phyloP scores from a whole-genome alignment of 2,888 invertebrate genomes.

The Meiosimyza decipiens region DNA sequence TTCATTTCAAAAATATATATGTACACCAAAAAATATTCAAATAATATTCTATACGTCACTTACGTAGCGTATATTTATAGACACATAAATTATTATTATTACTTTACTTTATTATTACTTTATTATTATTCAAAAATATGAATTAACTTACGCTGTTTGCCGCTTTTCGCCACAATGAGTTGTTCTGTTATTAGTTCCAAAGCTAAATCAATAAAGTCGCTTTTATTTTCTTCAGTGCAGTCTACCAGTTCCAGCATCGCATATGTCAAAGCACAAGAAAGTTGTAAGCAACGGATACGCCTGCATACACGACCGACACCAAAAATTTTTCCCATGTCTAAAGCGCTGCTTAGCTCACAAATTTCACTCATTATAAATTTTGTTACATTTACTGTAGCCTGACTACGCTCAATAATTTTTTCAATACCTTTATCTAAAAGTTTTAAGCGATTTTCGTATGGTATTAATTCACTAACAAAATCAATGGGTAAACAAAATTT shows the following conservation, averaged over 20 bases:
- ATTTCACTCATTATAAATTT: conserved; percentile 55
- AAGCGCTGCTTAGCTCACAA: conserved; percentile 53
- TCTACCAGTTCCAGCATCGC: conserved; percentile 55
- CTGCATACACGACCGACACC: conserved; percentile 56
- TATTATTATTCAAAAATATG: background rate
- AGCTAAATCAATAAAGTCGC: conserved; percentile 58
- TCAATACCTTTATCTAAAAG: conserved; percentile 56
- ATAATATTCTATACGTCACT: background rate
- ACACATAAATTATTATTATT: background rate
- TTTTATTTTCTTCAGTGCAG: conserved; percentile 52
- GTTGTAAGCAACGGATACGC: conserved; percentile 55
- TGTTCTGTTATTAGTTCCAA: conserved; percentile 61
- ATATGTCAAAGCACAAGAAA: conserved; percentile 61
- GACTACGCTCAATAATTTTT: conserved; percentile 52
- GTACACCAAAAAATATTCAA: background rate
- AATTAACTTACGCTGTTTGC: conserved; percentile 39
- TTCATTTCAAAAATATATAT: too few relatives aligned
- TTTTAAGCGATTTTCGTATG: conserved; percentile 46
- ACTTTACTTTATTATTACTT: too few relatives aligned
- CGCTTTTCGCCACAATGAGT: conserved; percentile 51
- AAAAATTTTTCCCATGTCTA: conserved; percentile 54
- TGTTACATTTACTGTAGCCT: conserved; percentile 52
- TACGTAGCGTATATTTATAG: too few relatives aligned
- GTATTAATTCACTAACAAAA: conserved; percentile 47
- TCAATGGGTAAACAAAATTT: conserved; percentile 53